Evolutionary conservation across 2,888 invertebrate genomes (phyloP).

Genomic region (Mimachlamys varia): DNA sequence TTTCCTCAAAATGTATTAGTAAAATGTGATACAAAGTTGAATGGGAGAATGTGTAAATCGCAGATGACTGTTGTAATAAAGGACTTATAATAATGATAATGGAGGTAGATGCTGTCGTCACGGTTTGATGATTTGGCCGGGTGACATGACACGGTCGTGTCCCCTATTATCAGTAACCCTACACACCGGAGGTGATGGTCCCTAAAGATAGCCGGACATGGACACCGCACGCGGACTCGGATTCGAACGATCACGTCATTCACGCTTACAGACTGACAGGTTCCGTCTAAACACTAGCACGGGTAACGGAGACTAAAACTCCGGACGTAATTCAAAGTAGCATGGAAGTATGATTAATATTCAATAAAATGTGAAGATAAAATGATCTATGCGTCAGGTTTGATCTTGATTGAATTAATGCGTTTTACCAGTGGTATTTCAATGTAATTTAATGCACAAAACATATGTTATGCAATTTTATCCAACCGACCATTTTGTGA

Average conservation of each 20-base stretch:
- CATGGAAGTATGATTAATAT: slow-evolving; percentile 27
- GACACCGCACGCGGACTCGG: not conserved
- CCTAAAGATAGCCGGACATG: not conserved
- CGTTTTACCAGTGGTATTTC: slow-evolving; percentile 53
- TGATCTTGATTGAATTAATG: slow-evolving; percentile 56
- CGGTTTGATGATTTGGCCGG: not conserved
- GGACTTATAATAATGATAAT: not conserved
- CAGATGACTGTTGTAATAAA: not conserved
- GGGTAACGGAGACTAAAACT: not conserved
- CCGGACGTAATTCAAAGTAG: not conserved
- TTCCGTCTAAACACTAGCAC: not conserved
- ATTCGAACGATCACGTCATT: not conserved
- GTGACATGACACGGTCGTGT: slow-evolving; percentile 12
- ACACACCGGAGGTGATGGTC: not conserved
- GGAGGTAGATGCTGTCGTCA: not conserved
- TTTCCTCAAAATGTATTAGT: too few species aligned
- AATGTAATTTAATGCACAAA: slow-evolving; percentile 54
- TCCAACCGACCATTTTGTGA: slow-evolving; percentile 27
- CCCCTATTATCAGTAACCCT: not conserved
- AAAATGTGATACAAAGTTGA: too few species aligned
- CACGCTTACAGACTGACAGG: not conserved
- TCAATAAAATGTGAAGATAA: slow-evolving; percentile 18
- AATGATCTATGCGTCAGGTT: slow-evolving; percentile 40
- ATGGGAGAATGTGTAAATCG: not conserved
- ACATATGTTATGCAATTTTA: slow-evolving; percentile 52